phyloP scores from a whole-genome alignment of 2,113 vertebrate species.

The Aepyceros melampus region DNA sequence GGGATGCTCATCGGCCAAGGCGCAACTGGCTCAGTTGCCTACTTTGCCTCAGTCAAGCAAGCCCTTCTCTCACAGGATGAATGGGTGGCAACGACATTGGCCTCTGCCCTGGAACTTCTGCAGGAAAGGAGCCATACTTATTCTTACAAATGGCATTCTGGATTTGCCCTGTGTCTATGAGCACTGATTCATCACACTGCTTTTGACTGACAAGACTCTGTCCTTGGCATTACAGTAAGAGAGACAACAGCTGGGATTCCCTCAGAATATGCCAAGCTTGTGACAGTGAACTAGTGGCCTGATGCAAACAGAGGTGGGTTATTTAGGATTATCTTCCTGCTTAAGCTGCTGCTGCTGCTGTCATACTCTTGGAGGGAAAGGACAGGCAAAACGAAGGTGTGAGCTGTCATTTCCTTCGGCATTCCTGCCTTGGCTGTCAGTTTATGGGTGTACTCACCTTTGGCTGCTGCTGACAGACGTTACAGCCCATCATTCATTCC shows the following conservation, averaged over 20 bases:
- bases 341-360: neutral
- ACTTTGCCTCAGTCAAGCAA: neutral
- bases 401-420: neutral
- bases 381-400: neutral
- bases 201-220: neutral
- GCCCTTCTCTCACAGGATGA: neutral
- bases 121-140: neutral
- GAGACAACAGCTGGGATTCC: neutral
- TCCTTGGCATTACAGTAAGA: neutral
- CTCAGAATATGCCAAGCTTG: neutral
- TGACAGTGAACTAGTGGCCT: neutral
- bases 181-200: neutral
- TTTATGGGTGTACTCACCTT: neutral
- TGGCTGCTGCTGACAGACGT: neutral
- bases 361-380: neutral
- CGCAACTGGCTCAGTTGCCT: neutral
- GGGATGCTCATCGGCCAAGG: neutral
- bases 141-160: conserved; percentile 1
- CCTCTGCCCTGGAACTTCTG: neutral
- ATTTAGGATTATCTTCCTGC: neutral
- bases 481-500: conserved; percentile 3
- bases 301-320: conserved; percentile 4
- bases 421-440: conserved; percentile 11
- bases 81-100: neutral
- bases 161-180: neutral